Evolutionary conservation across 2,797 vertebrate genomes (phyloP), one percentile per base, ranked within the genome.

Genomic region (Lophotriccus pileatus): DNA sequence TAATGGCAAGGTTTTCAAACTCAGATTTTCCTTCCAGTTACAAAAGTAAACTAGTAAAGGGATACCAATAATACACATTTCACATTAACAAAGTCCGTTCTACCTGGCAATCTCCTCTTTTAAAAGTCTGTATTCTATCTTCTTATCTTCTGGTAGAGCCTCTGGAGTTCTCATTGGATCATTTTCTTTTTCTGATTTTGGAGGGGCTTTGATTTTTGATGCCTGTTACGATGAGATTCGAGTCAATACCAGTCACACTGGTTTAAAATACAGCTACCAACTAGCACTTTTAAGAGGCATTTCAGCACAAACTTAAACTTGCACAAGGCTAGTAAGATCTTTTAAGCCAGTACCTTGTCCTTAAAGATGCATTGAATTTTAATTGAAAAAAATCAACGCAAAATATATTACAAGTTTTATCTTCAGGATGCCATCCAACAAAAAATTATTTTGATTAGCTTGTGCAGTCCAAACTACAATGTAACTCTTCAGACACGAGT

Each of bases 171-270:
- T 97, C 84, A 99, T 97, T 2, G 99, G 99, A 97, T 99, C 98
- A 96, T 99, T 99, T 98, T 99, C 99, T 97, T 99, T 99, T 97
- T 99, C 99, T 16, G 98, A 98, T 73, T 98, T 98, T 12, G 98
- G 98, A 28, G 98, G 98, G 8, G 96, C 97, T 97, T 99, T 99
- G 2, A 99, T 98, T 97, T 99, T 99, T 30, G 99, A 98, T 14
- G 99, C 99, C 99, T 99, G 96, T 94, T 94, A 95, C 58, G 94
- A 86, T 22, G 4, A 95, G 18, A 84, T 91, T 63, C 79, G 87
- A 15, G 63, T 66, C 39, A 94, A 30, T 64, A 90, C 36, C n/a
- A 52, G 36, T 76, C 30, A 63, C 8, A 41, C 3, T 78, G 66
- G 32, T 32, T 86, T 68, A 69, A 80, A 94, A 67, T 41, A 94